Percentiles rank a stretch among this genome's conserved stretches.
Conservation (phyloP, 2,797 vertebrate genomes). For the Caiman crocodilus region DNA sequence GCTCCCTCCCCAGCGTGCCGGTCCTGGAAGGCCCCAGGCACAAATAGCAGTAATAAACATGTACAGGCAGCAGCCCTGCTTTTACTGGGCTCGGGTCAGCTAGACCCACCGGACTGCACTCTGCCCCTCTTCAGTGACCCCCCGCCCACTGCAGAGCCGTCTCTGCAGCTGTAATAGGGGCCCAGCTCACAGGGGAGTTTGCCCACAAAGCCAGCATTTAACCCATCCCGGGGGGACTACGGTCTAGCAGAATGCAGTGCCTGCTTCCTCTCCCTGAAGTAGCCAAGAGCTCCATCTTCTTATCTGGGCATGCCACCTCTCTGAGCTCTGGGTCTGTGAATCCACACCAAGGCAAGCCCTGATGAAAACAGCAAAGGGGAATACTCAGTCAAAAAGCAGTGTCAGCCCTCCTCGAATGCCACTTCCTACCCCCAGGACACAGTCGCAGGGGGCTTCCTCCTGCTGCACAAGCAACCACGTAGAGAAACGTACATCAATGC, state of each 20-base stretch:
- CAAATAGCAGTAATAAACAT: not conserved
- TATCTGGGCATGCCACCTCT: not conserved
- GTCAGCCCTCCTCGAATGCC: not conserved
- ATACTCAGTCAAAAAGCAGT: not conserved
- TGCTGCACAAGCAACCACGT: not conserved
- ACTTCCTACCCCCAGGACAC: not conserved
- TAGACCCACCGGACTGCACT: not conserved
- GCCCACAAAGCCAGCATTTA: not conserved
- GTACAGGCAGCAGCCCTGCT: not conserved
- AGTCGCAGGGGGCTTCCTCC: not conserved
- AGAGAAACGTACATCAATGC: not conserved
- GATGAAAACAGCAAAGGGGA: not conserved
- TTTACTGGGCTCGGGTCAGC: rapidly evolving
- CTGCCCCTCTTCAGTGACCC: not conserved
- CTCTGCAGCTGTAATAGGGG: not conserved
- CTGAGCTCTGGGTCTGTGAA: not conserved
- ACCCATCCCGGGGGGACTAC: not conserved
- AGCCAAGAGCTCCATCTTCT: not conserved
- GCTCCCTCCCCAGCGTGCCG: not conserved
- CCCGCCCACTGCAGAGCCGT: not conserved
- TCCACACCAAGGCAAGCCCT: not conserved
- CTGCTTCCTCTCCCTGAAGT: not conserved
- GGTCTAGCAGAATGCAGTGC: not conserved
- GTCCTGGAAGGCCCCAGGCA: not conserved
- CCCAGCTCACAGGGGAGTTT: not conserved